Conservation (phyloP, 1,140 invertebrate species). For the Tetramorium alpestre region DNA sequence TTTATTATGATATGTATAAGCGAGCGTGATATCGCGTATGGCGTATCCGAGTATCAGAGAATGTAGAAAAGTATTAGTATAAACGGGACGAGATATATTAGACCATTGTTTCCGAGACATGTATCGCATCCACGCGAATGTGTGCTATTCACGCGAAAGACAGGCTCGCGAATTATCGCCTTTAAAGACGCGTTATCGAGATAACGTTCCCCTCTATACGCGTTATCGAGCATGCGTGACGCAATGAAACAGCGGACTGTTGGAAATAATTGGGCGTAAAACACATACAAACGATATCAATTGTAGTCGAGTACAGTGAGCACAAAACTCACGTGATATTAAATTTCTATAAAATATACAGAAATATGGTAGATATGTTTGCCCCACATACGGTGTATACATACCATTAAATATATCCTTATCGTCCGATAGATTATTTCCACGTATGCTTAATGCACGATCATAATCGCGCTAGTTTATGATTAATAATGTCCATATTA, state of each 20-base stretch:
- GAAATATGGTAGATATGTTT: background rate
- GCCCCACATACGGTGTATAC: background rate
- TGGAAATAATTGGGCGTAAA: conserved; percentile 35
- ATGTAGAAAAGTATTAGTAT: conserved; percentile 59
- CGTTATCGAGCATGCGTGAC: conserved; percentile 27
- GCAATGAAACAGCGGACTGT: conserved; percentile 29
- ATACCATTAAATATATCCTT: conserved; percentile 35
- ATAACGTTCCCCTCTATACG: conserved; percentile 45
- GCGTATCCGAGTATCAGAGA: conserved; percentile 49
- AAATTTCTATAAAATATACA: conserved; percentile 46
- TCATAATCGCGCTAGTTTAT: conserved; percentile 7
- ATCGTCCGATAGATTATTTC: conserved; percentile 39
- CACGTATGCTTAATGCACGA: background rate
- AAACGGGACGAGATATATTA: conserved; percentile 65
- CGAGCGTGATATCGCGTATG: conserved; percentile 44
- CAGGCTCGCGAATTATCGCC: conserved; percentile 60
- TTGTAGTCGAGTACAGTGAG: background rate
- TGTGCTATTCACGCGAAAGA: conserved; percentile 27
- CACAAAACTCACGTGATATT: conserved; percentile 11
- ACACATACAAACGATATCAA: conserved; percentile 28
- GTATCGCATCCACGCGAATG: conserved; percentile 30
- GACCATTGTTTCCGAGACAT: conserved; percentile 65
- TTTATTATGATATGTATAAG: conserved; percentile 50
- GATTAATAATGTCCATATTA: conserved; percentile 42
- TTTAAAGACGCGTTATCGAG: conserved; percentile 58